phyloP scores from a whole-genome alignment of 2,888 invertebrate species.

The Clusia tigrina region DNA sequence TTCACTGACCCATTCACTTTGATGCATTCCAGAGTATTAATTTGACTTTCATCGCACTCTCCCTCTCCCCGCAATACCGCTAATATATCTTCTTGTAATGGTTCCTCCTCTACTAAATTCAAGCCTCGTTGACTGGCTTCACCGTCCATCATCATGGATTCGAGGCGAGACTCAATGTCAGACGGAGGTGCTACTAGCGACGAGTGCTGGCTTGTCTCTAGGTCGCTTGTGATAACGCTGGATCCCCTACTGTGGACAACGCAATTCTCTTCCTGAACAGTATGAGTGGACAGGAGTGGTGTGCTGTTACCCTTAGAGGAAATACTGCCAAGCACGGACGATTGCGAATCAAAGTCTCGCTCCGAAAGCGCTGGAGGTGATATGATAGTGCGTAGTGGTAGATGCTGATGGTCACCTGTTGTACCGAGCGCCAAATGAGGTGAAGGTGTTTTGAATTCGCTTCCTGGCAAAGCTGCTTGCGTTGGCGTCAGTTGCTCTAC shows the following conservation, averaged over 20 bases:
- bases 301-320: constrained; percentile 63
- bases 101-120: constrained; percentile 43
- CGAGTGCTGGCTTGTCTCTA: constrained; percentile 64
- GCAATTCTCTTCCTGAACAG: constrained; percentile 60
- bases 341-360: constrained; percentile 63
- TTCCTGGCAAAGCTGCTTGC: background rate
- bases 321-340: constrained; percentile 63
- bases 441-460: constrained; percentile 64
- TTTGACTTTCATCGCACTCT: constrained; percentile 41
- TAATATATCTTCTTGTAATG: constrained; percentile 58
- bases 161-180: constrained; percentile 61
- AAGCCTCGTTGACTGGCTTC: constrained; percentile 38
- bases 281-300: constrained; percentile 54
- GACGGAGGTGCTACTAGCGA: constrained; percentile 63
- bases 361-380: constrained; percentile 67
- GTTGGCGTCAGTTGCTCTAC: constrained; percentile 36
- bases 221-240: constrained; percentile 63
- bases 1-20: constrained; percentile 13
- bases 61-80: constrained; percentile 57
- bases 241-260: constrained; percentile 64
- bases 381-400: constrained; percentile 43
- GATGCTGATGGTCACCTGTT: constrained; percentile 29
- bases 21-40: constrained; percentile 22
- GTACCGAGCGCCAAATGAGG: constrained; percentile 61
- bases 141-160: constrained; percentile 63